Conservation (phyloP, 2,888 invertebrate genomes). For the Ligdia adustata region DNA sequence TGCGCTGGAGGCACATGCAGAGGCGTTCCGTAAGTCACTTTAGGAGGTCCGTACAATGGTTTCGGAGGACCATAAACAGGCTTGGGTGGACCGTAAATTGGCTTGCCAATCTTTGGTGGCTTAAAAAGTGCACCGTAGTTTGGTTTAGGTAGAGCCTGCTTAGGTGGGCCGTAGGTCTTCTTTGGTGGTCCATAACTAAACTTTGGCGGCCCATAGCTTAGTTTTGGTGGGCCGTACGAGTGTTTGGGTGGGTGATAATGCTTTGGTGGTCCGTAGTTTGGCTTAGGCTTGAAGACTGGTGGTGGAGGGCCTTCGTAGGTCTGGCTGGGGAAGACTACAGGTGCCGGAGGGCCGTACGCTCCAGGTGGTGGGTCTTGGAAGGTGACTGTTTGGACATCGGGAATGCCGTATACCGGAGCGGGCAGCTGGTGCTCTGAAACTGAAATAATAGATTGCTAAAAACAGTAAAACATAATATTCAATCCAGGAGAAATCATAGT, state of each 20-base stretch:
- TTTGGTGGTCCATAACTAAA: conserved; percentile 61
- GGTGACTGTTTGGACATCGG: conserved; percentile 63
- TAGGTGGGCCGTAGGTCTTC: conserved; percentile 58
- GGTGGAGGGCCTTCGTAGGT: conserved; percentile 81
- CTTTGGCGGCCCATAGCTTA: conserved; percentile 67
- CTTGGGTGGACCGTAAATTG: conserved; percentile 54
- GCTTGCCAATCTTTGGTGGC: conserved; percentile 56
- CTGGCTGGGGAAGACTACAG: conserved; percentile 66
- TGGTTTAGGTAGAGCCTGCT: conserved; percentile 58
- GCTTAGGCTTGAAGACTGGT: conserved; percentile 69
- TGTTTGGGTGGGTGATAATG: conserved; percentile 63
- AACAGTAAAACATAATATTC: neutral
- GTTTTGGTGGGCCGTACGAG: conserved; percentile 54
- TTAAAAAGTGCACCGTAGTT: conserved; percentile 62
- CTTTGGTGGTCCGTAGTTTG: conserved; percentile 71
- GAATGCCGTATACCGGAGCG: conserved; percentile 84
- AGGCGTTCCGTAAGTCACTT: conserved; percentile 56
- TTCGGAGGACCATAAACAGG: conserved; percentile 73
- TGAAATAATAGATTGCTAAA: too few species aligned
- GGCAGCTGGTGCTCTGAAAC: conserved; percentile 76
- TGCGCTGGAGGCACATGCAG: conserved; percentile 27
- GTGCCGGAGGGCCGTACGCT: conserved; percentile 80
- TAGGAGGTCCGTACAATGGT: conserved; percentile 61
- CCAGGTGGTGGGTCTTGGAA: conserved; percentile 62
- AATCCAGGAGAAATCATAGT: neutral